Evolutionary conservation across 2,888 invertebrate species (phyloP), one percentile per base, ranked within the genome.

Genomic region (Nipponacmea schrenckii): DNA sequence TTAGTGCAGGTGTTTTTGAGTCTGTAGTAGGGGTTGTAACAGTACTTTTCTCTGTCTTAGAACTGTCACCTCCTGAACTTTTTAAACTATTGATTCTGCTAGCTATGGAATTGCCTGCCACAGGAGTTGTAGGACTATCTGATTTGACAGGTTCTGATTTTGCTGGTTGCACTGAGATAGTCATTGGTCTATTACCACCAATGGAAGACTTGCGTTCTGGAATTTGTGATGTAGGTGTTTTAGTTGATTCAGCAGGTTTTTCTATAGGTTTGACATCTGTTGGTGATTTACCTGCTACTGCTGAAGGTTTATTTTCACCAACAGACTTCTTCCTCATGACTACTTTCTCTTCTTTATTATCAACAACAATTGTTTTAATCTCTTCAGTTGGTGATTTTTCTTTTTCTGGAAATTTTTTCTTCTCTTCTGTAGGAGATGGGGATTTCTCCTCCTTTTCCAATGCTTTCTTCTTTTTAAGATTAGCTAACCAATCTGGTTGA

Each of bases 401-500:
- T n/a, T 71, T 72, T 46, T 71, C 27, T 8, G 70, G 44, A 14
- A 70, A 15, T 14, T 74, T 72, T 50, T 70, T 75, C 15, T 69
- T 69, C 3, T 39, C 64, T 46, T 74, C 69, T 24, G 69, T 26
- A 15, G 70, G 62, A 20, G 24, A 31, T 50, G 50, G 20, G 10
- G 39, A 39, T 39, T 39, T 39, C 39, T 39, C 39, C 12, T 56
- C 56, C 12, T 68, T 69, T 12, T 69, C 62, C 14, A 64, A 73
- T 15, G 62, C 66, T 27, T 74, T 74, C 68, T 73, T 76, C 64
- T 75, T 74, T 39, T 67, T 62, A 4, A 74, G 68, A n/a, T 69
- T 56, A n/a, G 68, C 68, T 24, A 72, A 63, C 77, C 75, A 77
- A 44, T 71, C 67, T 39, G 76, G 77, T 46, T 74, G 68, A 14